Conservation (phyloP, 92 coral and sea anemone species). For the Parazoanthus swiftii region DNA sequence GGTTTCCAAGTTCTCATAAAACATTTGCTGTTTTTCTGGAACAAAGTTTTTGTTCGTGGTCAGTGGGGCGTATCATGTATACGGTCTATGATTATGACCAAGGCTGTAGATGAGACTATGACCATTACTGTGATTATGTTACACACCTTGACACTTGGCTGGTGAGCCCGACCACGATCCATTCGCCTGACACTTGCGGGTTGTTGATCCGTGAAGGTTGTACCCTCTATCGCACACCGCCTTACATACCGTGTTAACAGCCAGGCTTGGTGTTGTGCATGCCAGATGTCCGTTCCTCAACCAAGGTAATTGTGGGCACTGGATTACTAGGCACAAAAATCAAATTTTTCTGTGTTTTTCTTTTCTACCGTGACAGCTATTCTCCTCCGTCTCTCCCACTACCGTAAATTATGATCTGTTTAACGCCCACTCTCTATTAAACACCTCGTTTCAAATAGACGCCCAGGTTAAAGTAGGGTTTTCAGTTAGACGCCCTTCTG, state of each 20-base stretch:
- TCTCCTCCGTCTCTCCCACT: no score
- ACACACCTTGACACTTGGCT: neutral
- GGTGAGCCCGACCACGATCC: slow-evolving; percentile 4
- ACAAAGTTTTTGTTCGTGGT: no score
- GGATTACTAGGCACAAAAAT: neutral
- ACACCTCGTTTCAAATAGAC: no score
- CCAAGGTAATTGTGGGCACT: neutral
- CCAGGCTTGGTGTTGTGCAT: neutral
- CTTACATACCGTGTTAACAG: slow-evolving; percentile 13
- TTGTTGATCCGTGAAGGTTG: slow-evolving; percentile 11
- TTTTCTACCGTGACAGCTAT: no score
- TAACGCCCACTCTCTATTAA: no score
- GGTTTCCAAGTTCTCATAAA: no score
- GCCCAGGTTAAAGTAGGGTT: no score
- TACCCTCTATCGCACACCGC: neutral
- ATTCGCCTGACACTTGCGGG: neutral
- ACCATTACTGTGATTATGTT: neutral
- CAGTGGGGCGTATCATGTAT: no score
- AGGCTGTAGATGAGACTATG: neutral
- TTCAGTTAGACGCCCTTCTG: no score
- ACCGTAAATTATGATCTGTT: no score
- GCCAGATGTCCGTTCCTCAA: neutral
- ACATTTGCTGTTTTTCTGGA: no score
- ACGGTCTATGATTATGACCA: neutral
- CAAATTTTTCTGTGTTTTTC: no score